Evolutionary conservation across 2,797 vertebrate species (phyloP).

Genomic region (Phylloscopus collybita): DNA sequence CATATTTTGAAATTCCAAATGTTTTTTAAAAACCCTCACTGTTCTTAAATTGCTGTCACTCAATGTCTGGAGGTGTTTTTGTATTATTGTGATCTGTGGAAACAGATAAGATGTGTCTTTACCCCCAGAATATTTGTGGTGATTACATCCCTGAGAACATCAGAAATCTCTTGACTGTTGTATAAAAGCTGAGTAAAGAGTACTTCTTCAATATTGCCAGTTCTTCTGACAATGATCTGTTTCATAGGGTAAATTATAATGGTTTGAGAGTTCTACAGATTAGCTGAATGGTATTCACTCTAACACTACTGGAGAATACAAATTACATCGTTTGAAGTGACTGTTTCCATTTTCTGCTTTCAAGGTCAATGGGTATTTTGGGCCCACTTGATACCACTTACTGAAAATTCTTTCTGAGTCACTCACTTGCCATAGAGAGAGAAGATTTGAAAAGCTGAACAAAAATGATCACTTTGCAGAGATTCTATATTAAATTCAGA

Average conservation of each 20-base stretch:
- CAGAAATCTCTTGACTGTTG: constrained; percentile 36
- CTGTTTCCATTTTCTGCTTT: constrained; percentile 52
- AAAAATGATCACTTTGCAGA: background rate
- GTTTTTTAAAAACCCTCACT: background rate
- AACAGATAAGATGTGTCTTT: background rate
- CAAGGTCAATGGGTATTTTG: constrained; percentile 57
- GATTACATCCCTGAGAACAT: background rate
- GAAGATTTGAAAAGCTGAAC: background rate
- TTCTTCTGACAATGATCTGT: constrained; percentile 44
- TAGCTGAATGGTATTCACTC: constrained; percentile 30
- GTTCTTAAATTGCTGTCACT: background rate
- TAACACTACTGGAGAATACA: constrained; percentile 18
- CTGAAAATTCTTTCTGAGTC: constrained; percentile 42
- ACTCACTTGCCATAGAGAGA: constrained; percentile 4
- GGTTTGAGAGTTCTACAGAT: constrained; percentile 42
- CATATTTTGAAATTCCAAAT: background rate
- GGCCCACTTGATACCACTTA: constrained; percentile 59
- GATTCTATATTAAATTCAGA: background rate
- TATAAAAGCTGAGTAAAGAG: background rate
- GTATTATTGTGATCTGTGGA: background rate
- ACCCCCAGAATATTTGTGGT: background rate
- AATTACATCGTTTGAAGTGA: constrained; percentile 16
- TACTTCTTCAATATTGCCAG: background rate
- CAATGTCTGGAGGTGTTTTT: background rate
- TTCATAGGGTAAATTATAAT: constrained; percentile 46